phyloP scores from a whole-genome alignment of 2,888 invertebrate genomes.

The Tanypteryx hageni region DNA sequence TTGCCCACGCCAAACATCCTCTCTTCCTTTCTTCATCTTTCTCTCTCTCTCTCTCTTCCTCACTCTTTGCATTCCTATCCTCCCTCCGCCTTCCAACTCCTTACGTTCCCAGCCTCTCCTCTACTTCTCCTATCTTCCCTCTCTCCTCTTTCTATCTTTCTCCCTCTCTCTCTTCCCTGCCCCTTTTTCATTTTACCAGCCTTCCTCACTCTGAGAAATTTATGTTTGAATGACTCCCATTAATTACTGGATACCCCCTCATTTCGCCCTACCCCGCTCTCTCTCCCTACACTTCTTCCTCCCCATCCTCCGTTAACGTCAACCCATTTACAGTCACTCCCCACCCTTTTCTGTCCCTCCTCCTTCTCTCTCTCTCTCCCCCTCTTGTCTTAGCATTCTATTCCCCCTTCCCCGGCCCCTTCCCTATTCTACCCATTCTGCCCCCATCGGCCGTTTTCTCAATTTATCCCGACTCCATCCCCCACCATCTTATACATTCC shows the following conservation, averaged over 20 bases:
- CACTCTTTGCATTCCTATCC: not conserved
- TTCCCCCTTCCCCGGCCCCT: not conserved
- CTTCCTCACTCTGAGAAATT: slow-evolving; percentile 64
- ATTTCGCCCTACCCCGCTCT: not conserved
- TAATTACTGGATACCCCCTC: slow-evolving; percentile 59
- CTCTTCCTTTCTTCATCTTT: not conserved
- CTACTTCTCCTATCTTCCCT: not conserved
- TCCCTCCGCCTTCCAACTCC: not conserved
- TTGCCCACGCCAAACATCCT: not conserved
- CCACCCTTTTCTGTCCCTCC: not conserved
- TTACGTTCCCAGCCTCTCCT: not conserved
- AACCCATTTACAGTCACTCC: slow-evolving; percentile 53
- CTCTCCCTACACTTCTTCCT: not conserved
- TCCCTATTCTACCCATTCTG: not conserved
- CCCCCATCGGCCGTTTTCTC: slow-evolving; percentile 42
- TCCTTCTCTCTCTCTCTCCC: not conserved
- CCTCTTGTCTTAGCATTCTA: slow-evolving; percentile 44
- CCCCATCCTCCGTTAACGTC: slow-evolving; percentile 26
- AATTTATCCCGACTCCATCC: slow-evolving; percentile 44
- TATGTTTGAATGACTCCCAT: slow-evolving; percentile 64
- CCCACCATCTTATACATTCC: not conserved
- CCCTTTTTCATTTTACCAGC: slow-evolving; percentile 61
- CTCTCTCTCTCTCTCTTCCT: not conserved
- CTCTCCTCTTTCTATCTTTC: not conserved
- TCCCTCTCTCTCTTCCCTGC: not conserved